Conservation (phyloP, 2,888 invertebrate genomes). For the Pollenia angustigena region DNA sequence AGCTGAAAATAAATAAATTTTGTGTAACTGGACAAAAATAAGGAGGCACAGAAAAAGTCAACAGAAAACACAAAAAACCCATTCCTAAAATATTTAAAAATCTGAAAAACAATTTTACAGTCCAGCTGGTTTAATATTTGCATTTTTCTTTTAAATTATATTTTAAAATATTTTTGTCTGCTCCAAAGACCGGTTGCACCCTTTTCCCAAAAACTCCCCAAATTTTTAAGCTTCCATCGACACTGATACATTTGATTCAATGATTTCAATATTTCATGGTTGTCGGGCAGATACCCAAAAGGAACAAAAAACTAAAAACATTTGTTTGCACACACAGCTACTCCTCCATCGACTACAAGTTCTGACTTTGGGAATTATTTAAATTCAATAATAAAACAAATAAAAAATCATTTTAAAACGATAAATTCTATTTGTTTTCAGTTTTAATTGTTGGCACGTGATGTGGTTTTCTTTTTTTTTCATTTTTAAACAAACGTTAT, state of each 20-base stretch:
- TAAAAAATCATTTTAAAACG: constrained; percentile 40
- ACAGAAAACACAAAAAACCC: no score
- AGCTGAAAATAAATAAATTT: constrained; percentile 34
- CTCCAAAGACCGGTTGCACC: background rate
- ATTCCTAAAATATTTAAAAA: no score
- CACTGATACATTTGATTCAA: constrained; percentile 29
- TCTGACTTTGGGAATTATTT: constrained; percentile 14
- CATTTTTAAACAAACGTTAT: background rate
- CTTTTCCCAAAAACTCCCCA: background rate
- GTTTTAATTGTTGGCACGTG: constrained; percentile 59
- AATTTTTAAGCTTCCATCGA: constrained; percentile 23
- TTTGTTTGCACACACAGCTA: background rate
- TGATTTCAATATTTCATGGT: constrained; percentile 39
- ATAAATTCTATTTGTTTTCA: constrained; percentile 48
- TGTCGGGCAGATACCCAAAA: constrained; percentile 20
- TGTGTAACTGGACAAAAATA: constrained; percentile 6
- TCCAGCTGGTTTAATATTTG: no score
- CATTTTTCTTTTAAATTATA: no score
- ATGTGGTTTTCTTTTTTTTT: constrained; percentile 17
- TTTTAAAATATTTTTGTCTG: no score
- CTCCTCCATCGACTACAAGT: background rate
- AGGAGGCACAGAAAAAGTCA: background rate
- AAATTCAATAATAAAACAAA: constrained; percentile 22
- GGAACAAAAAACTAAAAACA: background rate
- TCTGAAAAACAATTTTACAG: no score